Percentiles rank a stretch among this genome's conserved stretches.
Conservation (phyloP, 2,113 vertebrate genomes). For the Gallinago jamesoni region DNA sequence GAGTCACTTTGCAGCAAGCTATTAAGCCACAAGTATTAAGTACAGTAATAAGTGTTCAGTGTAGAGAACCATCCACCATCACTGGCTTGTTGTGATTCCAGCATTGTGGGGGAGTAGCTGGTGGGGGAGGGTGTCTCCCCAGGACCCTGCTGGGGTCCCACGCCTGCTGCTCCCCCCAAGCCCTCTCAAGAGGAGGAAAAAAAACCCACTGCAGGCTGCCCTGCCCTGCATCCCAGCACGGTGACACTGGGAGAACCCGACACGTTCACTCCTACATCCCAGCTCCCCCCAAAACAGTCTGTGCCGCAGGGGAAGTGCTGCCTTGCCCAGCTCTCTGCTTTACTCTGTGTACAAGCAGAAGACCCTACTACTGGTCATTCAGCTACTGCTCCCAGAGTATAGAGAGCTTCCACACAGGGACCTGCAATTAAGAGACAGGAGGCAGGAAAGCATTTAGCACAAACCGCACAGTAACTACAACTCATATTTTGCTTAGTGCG, state of each 20-base stretch:
- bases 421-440: neutral
- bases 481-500: neutral
- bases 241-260: accelerated
- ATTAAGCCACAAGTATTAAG: neutral
- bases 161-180: neutral
- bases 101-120: neutral
- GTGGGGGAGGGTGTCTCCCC: neutral
- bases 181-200: neutral
- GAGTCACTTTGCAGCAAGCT: neutral
- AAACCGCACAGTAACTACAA: neutral
- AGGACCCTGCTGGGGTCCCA: neutral
- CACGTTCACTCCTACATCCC: neutral
- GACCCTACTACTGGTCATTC: neutral
- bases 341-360: neutral
- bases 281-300: neutral
- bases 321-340: neutral
- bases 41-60: neutral
- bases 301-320: accelerated
- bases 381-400: neutral
- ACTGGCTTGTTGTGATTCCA: neutral
- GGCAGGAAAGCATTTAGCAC: neutral
- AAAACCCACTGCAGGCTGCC: accelerated
- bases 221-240: neutral
- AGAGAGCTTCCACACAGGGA: neutral
- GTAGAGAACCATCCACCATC: neutral